Evolutionary conservation across 2,888 invertebrate species (phyloP).

Genomic region (Synergus gifuensis): DNA sequence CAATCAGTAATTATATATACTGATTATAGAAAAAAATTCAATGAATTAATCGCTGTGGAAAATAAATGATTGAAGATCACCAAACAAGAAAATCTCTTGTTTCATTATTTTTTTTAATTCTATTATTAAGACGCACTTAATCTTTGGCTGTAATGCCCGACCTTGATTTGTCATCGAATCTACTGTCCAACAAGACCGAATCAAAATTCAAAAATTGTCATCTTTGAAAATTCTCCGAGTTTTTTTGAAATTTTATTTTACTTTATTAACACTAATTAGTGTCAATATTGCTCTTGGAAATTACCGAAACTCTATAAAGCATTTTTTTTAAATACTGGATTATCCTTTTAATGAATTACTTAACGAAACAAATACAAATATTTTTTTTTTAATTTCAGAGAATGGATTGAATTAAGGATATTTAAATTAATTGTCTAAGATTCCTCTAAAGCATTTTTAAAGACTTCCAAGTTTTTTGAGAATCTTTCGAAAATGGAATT

Average conservation of each 20-base stretch:
- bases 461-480: background rate
- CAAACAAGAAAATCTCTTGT: background rate
- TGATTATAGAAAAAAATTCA: background rate
- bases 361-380: background rate
- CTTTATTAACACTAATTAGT: background rate
- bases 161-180: constrained; percentile 37
- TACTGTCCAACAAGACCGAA: background rate
- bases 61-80: background rate
- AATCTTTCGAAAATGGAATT: background rate
- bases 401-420: background rate
- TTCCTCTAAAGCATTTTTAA: background rate
- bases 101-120: background rate
- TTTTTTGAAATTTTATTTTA: background rate
- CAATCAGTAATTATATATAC: constrained; percentile 7
- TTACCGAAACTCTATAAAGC: background rate
- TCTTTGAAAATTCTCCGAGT: background rate
- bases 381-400: background rate
- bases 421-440: constrained; percentile 7
- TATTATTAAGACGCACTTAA: constrained; percentile 43
- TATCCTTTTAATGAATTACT: background rate
- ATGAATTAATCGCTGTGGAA: background rate
- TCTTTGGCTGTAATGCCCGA: constrained; percentile 49
- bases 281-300: background rate
- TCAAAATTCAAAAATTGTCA: constrained; percentile 20
- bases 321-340: background rate